Evolutionary conservation across 35 echinoderm and acorn worm genomes (phyloP).

Genomic region (Nesometra sesokonis): DNA sequence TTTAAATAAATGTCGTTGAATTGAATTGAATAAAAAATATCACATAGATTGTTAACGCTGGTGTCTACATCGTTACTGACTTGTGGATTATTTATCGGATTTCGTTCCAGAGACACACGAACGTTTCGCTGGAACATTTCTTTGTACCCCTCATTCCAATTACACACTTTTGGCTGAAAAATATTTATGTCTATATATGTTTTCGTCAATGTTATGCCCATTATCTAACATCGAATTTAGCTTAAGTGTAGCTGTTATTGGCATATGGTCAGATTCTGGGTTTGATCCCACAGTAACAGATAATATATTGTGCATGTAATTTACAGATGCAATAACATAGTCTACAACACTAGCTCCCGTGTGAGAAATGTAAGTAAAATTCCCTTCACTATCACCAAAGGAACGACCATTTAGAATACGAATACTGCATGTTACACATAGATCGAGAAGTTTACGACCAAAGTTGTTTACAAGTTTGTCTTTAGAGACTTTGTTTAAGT

Average conservation of each 20-base stretch:
- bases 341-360: background rate
- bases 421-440: background rate
- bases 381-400: background rate
- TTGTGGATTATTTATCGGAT: background rate
- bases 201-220: background rate
- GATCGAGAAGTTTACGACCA: background rate
- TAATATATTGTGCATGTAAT: background rate
- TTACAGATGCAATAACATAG: background rate
- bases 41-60: too few relatives aligned
- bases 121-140: background rate
- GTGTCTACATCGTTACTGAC: too few relatives aligned
- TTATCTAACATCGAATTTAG: background rate
- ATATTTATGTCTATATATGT: background rate
- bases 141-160: background rate
- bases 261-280: slow-evolving; percentile 12
- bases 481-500: too few relatives aligned
- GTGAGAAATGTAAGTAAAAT: slow-evolving; percentile 11
- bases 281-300: background rate
- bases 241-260: background rate
- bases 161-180: background rate
- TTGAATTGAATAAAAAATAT: too few relatives aligned
- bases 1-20: too few relatives aligned
- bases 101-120: background rate
- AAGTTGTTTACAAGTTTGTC: too few relatives aligned
- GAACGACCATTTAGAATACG: slow-evolving; percentile 15